Percentiles rank a stretch among this genome's conserved stretches.
Evolutionary conservation across 2,888 invertebrate species (phyloP).

Genomic region (Epistrophe eligans): DNA sequence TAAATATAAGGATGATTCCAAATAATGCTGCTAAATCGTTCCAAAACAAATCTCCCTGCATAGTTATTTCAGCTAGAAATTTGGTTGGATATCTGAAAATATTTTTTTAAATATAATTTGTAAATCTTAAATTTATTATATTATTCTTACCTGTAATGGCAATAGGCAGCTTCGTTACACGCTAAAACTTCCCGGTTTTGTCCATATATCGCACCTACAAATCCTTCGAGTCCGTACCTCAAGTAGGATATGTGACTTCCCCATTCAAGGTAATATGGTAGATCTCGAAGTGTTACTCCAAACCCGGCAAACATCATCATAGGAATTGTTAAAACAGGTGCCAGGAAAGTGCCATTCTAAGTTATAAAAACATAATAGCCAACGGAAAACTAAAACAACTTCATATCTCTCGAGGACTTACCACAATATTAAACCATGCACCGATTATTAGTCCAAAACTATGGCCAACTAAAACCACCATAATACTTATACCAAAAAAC

Average conservation of each 20-base stretch:
- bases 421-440: slow-evolving; percentile 93
- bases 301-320: slow-evolving; percentile 99
- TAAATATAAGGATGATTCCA: slow-evolving; percentile 87
- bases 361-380: slow-evolving; percentile 52
- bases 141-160: slow-evolving; percentile 88
- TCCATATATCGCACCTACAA: slow-evolving; percentile 93
- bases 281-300: slow-evolving; percentile 94
- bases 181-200: slow-evolving; percentile 89
- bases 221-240: slow-evolving; percentile 95
- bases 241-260: slow-evolving; percentile 96
- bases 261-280: slow-evolving; percentile 95
- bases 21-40: slow-evolving; percentile 91
- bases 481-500: slow-evolving; percentile 92
- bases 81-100: slow-evolving; percentile 88
- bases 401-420: slow-evolving; percentile 84
- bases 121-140: neutral
- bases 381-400: neutral
- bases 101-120: neutral
- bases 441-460: slow-evolving; percentile 96
- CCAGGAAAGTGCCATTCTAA: slow-evolving; percentile 97
- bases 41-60: slow-evolving; percentile 92
- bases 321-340: slow-evolving; percentile 95
- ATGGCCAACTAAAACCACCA: slow-evolving; percentile 95
- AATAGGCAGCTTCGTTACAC: slow-evolving; percentile 91
- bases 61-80: slow-evolving; percentile 92